These are phyloP conservation scores for Paragorgia papillata DNA, from an alignment of 92 coral and sea anemone genomes.

Conservation along the genomic window DNA sequence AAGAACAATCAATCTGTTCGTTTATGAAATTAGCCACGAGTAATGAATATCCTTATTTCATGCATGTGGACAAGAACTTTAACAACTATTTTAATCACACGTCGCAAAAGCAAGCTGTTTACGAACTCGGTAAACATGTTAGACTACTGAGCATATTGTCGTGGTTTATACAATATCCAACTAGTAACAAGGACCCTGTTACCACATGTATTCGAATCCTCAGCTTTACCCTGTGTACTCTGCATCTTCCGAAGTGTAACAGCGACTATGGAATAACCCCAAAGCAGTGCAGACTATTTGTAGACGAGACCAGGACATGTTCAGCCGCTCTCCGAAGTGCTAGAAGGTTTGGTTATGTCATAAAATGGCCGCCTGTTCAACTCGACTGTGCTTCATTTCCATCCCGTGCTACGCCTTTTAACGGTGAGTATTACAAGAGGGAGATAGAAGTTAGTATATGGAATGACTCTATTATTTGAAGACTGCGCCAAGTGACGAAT, in stretches of 20 bases:
- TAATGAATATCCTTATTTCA: not conserved
- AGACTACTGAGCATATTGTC: constrained; percentile 9
- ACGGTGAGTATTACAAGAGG: too few species aligned
- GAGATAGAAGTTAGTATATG: too few species aligned
- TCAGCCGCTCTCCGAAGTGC: too few species aligned
- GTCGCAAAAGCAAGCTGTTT: constrained; percentile 22
- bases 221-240: constrained; percentile 1
- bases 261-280: too few species aligned
- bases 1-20: constrained; percentile 28
- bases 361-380: too few species aligned
- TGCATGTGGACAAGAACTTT: constrained; percentile 6
- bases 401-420: too few species aligned
- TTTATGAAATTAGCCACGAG: not conserved
- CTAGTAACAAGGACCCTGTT: not conserved
- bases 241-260: constrained; percentile 3
- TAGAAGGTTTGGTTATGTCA: too few species aligned
- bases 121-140: constrained; percentile 15
- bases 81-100: constrained; percentile 31
- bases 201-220: not conserved
- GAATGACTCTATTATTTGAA: too few species aligned
- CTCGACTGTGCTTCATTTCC: too few species aligned
- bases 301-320: too few species aligned
- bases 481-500: too few species aligned
- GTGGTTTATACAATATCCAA: not conserved
- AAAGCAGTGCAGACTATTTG: too few species aligned